Base-by-base conservation (phyloP, 2,797 vertebrate species). In the Masticophis lateralis region DNA sequence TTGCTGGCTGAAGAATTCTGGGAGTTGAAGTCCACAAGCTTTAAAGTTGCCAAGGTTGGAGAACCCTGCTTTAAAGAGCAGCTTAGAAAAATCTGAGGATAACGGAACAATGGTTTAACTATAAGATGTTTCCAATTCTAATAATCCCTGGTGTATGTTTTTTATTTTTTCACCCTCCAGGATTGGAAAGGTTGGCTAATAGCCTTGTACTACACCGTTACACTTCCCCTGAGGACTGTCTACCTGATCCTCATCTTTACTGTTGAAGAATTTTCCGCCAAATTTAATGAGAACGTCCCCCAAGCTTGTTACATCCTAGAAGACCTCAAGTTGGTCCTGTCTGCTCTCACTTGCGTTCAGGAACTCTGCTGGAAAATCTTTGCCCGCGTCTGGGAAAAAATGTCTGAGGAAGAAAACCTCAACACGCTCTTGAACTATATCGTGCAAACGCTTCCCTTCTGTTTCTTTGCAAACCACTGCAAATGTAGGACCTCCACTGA, bases 181-280 rank as follows among this genome's bases (percentile, higher is more conserved):
- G 93, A 93, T 86, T 93, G 93, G 90, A 93, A 91, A 60, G 87
- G 66, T n/a, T 91, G 93, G 90, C 56, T 93, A 37, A 61, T 91
- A n/a, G 90, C 93, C 32, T 83, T 93, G 87, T 89, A 93, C 69
- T 93, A 89, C 37, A 91, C 93, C 12, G 16, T 93, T 18, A 91
- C 87, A 2, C 93, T 93, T 12, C 93, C 90, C 12, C 87, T 93
- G 90, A 93, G 69, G 51, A 93, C 93, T 20, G 6, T 89, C 37
- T 91, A 93, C 20, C 14, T 93, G 87, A 66, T 93, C 69, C 8
- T 91, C 25, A 18, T 91, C n/a, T 93, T 93, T n/a, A 89, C 90
- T 5, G 12, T 93, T 2, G 66, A 93, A 37, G 93, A 93, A 66
- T 6, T 93, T 5, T 89, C 32, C 0, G 32, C 87, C 51, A 63